Conservation (phyloP, 2,888 invertebrate species). For the Acleris holmiana region DNA sequence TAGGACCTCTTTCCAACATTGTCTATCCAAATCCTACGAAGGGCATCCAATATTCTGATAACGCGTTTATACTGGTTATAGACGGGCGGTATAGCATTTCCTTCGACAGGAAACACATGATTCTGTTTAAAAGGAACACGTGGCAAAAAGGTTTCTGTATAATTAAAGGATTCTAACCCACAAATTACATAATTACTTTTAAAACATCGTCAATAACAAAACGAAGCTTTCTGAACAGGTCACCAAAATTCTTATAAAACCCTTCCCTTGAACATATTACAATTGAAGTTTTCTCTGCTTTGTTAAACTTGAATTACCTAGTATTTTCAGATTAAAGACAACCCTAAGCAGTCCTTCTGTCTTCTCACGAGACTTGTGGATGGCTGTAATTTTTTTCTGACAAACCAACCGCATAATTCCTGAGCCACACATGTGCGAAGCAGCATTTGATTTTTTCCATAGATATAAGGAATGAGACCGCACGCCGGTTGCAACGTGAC, state of each 20-base stretch:
- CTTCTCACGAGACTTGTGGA: conserved; percentile 41
- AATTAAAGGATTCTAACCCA: too few species aligned
- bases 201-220: too few species aligned
- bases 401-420: conserved; percentile 59
- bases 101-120: too few species aligned
- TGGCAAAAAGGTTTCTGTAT: too few species aligned
- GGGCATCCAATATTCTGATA: not conserved
- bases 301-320: too few species aligned
- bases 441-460: conserved; percentile 54
- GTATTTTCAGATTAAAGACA: too few species aligned
- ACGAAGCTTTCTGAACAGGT: too few species aligned
- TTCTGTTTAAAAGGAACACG: too few species aligned
- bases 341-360: not conserved
- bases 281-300: too few species aligned
- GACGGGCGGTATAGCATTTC: not conserved
- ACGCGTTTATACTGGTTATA: not conserved
- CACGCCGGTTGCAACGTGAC: conserved; percentile 49
- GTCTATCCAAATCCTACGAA: conserved; percentile 17
- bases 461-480: conserved; percentile 44
- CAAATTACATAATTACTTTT: too few species aligned
- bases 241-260: too few species aligned
- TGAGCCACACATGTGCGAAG: conserved; percentile 50
- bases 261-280: too few species aligned
- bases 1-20: conserved; percentile 18
- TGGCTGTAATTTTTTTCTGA: conserved; percentile 56